Evolutionary conservation across 2,888 invertebrate genomes (phyloP).

Genomic region (Drosophila diplacantha): DNA sequence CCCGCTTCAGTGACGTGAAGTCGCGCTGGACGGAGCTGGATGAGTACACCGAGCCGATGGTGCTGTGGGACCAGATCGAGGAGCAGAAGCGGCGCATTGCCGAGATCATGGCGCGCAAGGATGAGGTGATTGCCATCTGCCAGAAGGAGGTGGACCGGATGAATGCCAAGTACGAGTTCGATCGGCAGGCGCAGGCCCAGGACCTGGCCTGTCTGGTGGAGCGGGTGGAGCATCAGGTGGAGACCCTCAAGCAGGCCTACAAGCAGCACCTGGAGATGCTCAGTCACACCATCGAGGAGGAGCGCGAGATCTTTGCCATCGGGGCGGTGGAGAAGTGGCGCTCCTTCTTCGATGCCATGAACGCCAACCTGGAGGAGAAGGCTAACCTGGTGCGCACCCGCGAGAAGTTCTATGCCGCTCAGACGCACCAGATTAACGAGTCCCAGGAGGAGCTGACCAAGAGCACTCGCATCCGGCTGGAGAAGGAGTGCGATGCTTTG

Average conservation of each 20-base stretch:
- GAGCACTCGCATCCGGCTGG: conserved; percentile 83
- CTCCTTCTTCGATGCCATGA: conserved; percentile 82
- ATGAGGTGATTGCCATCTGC: conserved; percentile 83
- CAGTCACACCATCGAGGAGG: conserved; percentile 83
- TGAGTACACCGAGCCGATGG: conserved; percentile 84
- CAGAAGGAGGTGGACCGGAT: conserved; percentile 84
- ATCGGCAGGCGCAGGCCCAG: conserved; percentile 84
- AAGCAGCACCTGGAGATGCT: conserved; percentile 85
- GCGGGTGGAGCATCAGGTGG: conserved; percentile 89
- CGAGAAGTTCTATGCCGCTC: conserved; percentile 79
- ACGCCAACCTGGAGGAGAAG: conserved; percentile 82
- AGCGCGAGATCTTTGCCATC: conserved; percentile 82
- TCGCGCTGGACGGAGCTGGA: conserved; percentile 83
- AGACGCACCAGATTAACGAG: conserved; percentile 81
- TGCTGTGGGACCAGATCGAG: conserved; percentile 84
- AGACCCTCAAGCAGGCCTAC: conserved; percentile 86
- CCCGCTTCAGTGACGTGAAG: conserved; percentile 83
- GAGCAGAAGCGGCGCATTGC: conserved; percentile 81
- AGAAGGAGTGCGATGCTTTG: conserved; percentile 84
- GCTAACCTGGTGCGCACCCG: conserved; percentile 81
- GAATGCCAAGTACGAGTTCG: conserved; percentile 82
- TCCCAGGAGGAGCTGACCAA: conserved; percentile 86
- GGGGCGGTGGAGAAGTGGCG: conserved; percentile 85
- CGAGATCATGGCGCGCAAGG: conserved; percentile 84
- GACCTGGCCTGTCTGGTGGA: conserved; percentile 90